Evolutionary conservation across 2,113 vertebrate species (phyloP), one percentile per base, ranked within the genome.

Genomic region (Caretta caretta): DNA sequence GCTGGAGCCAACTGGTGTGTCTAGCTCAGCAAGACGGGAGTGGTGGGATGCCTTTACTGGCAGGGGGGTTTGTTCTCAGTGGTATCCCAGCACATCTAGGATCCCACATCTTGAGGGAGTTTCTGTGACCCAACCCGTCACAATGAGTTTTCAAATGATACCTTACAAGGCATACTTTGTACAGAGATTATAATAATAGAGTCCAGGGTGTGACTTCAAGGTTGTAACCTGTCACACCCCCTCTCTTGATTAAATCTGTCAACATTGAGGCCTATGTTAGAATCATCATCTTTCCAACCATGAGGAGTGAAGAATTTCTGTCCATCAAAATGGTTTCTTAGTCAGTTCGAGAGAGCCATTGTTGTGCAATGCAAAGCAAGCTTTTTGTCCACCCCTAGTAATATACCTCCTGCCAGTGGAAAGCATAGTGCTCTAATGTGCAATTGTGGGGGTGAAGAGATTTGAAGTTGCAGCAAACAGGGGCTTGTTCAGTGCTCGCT

Each of bases 291-390:
- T 92, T 86, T n/a, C 86, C 11, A 92, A 76, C 42, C 62, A 92
- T 27, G 59, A 82, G 48, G 81, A 86, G 83, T 93, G 27, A 79
- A 35, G 25, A 94, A 89, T 91, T 94, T 93, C 24, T 79, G 92
- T 96, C 88, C 80, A 17, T 78, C 27, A 48, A 81, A 92, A 42
- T 5, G 87, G 1, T 20, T 94, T 90, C 87, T 89, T 27, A 35
- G 10, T 65, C 25, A 79, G 9, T 65, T 91, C 75, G 84, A 76
- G 90, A 80, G 53, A 8, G 12, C 11, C 5, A 12, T 72, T 88
- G 42, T 35, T 92, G 56, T 90, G 50, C 0, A 1, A 5, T 86
- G 48, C 87, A 83, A 80, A 83, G 86, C 1, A 0, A 65, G 6
- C 90, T 89, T 54, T 89, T 76, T 86, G 49, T 89, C 75, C 93